phyloP scores from a whole-genome alignment of 2,888 invertebrate genomes.

The Sericinus montela region DNA sequence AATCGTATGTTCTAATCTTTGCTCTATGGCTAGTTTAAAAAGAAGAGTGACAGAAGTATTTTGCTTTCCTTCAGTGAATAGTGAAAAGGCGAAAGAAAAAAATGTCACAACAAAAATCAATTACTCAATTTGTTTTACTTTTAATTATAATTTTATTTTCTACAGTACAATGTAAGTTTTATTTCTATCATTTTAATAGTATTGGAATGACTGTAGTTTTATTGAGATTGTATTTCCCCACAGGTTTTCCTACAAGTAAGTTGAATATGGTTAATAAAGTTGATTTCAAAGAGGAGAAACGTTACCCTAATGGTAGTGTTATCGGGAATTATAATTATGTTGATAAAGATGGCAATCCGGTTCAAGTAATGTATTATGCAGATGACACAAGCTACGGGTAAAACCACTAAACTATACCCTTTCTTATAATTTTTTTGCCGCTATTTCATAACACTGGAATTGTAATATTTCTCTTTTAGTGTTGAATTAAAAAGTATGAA shows the following conservation, averaged over 20 bases:
- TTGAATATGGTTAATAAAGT: slow-evolving; percentile 23
- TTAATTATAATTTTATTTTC: background rate
- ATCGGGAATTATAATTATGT: slow-evolving; percentile 84
- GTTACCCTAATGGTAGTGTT: slow-evolving; percentile 83
- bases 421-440: too few species aligned
- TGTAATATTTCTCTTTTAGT: slow-evolving; percentile 31
- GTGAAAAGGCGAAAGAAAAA: slow-evolving; percentile 3
- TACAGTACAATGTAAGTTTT: slow-evolving; percentile 9
- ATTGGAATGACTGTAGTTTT: background rate
- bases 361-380: slow-evolving; percentile 82
- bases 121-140: slow-evolving; percentile 2
- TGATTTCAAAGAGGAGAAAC: slow-evolving; percentile 78
- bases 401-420: slow-evolving; percentile 22
- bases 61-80: background rate
- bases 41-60: too few species aligned
- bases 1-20: too few species aligned
- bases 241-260: slow-evolving; percentile 42
- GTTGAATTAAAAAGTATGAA: slow-evolving; percentile 62
- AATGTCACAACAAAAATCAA: slow-evolving; percentile 2
- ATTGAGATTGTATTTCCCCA: background rate
- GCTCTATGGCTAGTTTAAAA: too few species aligned
- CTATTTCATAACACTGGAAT: too few species aligned
- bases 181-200: background rate
- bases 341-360: slow-evolving; percentile 82
- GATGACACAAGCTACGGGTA: slow-evolving; percentile 84